Conservation (phyloP, 30 jellyfish, hydroid and myxozoan species). For the Cassiopea xamachana region DNA sequence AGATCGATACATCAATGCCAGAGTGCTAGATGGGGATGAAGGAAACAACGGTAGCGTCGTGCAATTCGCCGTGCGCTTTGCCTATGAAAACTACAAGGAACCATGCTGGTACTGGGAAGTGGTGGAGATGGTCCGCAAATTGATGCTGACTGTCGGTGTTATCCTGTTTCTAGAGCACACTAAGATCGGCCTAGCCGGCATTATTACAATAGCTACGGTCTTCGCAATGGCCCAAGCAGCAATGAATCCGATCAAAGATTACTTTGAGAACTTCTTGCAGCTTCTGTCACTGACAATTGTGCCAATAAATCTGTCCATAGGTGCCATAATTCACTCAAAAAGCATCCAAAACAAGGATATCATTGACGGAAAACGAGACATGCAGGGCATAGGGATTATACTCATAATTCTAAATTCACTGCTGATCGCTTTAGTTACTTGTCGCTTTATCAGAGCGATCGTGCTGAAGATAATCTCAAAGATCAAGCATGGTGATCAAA, state of each 20-base stretch:
- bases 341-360: not conserved
- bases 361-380: not conserved
- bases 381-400: not conserved
- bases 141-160: constrained; percentile 52
- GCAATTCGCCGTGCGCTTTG: constrained; percentile 43
- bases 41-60: not conserved
- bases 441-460: constrained; percentile 22
- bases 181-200: constrained; percentile 33
- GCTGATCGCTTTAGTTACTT: not conserved
- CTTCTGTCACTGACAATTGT: constrained; percentile 37
- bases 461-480: not conserved
- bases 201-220: constrained; percentile 22
- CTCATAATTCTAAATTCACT: not conserved
- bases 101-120: constrained; percentile 63
- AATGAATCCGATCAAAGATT: constrained; percentile 39
- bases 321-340: constrained; percentile 21
- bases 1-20: not conserved
- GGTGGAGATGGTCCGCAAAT: constrained; percentile 52
- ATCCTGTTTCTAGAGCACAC: constrained; percentile 22
- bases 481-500: not conserved
- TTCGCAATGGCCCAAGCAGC: constrained; percentile 40
- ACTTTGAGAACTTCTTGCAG: constrained; percentile 45
- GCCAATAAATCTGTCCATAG: constrained; percentile 48
- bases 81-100: constrained; percentile 50
- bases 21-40: not conserved